Evolutionary conservation across 2,797 vertebrate species (phyloP).

Genomic region (Lophius americanus): DNA sequence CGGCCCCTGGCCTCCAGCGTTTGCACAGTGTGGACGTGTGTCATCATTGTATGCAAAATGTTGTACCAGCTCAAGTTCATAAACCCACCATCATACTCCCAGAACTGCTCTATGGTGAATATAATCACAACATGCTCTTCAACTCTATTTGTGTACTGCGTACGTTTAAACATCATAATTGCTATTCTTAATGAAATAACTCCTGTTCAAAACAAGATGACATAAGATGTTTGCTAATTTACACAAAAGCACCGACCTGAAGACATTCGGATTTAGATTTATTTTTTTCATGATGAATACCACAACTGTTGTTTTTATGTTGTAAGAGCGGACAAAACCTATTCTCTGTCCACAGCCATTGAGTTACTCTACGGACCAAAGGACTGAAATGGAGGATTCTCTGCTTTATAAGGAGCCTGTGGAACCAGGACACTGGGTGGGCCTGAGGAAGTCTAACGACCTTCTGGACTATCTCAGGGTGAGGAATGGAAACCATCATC

Average conservation of each 20-base stretch:
- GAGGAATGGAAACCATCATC: slow-evolving; percentile 51
- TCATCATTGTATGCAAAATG: slow-evolving; percentile 98
- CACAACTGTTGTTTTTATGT: not conserved
- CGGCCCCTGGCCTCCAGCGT: slow-evolving; percentile 91
- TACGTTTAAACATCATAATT: not conserved
- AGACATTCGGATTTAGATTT: not conserved
- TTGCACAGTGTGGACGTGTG: slow-evolving; percentile 97
- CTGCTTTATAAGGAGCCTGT: slow-evolving; percentile 82
- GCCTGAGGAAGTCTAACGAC: slow-evolving; percentile 83
- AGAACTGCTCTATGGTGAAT: slow-evolving; percentile 87
- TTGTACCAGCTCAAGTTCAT: slow-evolving; percentile 94
- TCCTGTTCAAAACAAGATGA: not conserved
- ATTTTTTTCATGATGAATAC: not conserved
- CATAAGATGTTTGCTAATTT: not conserved
- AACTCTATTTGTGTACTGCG: not conserved
- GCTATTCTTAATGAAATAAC: not conserved
- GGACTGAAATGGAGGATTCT: slow-evolving; percentile 72
- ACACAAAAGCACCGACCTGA: not conserved
- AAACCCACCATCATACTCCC: slow-evolving; percentile 83
- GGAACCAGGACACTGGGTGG: slow-evolving; percentile 94
- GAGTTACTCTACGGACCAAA: slow-evolving; percentile 61
- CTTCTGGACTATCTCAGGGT: slow-evolving; percentile 92
- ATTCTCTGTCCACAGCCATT: slow-evolving; percentile 75
- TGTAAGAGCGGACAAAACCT: not conserved
- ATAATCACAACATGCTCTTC: not conserved